These are phyloP conservation scores for Eueremaeus valkanovi DNA, from an alignment of 2,888 invertebrate species.

Conservation along the genomic window DNA sequence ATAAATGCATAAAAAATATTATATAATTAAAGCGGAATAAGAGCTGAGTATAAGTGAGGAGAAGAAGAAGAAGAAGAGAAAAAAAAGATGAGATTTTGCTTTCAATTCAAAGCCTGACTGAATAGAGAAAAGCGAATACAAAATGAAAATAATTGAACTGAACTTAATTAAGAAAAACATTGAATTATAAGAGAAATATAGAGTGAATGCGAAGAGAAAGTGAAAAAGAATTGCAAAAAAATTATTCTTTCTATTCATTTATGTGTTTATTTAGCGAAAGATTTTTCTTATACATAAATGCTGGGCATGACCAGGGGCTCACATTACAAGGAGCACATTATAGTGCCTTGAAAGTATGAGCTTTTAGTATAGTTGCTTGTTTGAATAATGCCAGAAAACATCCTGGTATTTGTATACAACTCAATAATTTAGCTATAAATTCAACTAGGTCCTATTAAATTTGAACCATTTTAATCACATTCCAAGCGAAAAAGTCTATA, in stretches of 20 bases:
- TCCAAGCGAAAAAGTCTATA: too few relatives aligned
- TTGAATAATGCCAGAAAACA: too few relatives aligned
- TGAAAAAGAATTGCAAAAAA: neutral
- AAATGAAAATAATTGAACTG: neutral
- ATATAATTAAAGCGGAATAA: neutral
- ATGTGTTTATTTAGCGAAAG: neutral
- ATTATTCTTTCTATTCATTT: neutral
- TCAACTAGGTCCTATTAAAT: too few relatives aligned
- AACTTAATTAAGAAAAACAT: conserved; percentile 1
- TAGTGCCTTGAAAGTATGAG: too few relatives aligned
- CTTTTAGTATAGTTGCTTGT: too few relatives aligned
- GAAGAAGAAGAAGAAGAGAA: too few relatives aligned
- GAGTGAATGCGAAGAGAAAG: neutral
- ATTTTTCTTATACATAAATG: neutral
- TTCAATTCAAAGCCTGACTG: neutral
- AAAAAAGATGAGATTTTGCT: neutral
- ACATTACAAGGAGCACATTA: too few relatives aligned
- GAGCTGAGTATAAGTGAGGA: too few relatives aligned
- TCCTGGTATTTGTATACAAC: too few relatives aligned
- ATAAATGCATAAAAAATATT: neutral
- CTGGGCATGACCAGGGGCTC: neutral
- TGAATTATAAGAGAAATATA: neutral
- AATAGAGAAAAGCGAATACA: neutral
- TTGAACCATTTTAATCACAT: too few relatives aligned
- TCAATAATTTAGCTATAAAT: too few relatives aligned